Base-by-base conservation (phyloP, 2,888 invertebrate genomes). In the Lepidocyrtoides sp. region DNA sequence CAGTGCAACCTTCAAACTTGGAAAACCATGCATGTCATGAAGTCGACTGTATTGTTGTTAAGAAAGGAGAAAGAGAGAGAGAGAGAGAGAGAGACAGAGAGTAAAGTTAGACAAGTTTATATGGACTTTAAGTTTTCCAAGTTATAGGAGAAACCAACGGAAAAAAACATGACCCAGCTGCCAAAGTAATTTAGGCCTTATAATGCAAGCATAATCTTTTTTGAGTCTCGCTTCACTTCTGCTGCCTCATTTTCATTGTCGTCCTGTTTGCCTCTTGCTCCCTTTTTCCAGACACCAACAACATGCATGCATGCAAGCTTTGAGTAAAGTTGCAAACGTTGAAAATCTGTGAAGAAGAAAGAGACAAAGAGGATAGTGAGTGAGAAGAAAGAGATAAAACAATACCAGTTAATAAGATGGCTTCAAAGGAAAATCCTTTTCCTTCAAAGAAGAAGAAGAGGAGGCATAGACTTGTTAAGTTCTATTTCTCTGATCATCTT, bases 371-470 rank as follows among this genome's bases (percentile, higher is more conserved):
- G 36, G 12, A 51, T 12, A 79, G 51, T 10, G 89, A 69, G 83
- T 54, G 54, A 86, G 75, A 87, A 82, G 23, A 17, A 41, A 72
- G 41, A 89, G 87, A 91, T 91, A 87, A 91, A 91, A 91, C 86
- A 91, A 91, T 91, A 87, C 86, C 87, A 83, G 91, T 91, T 91
- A 91, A 91, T 87, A 91, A 87, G 86, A 91, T 91, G 87, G 72
- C 82, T 91, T 91, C 91, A 86, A 91, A 89, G 89, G 44, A 44
- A 86, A 91, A 91, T 86, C 91, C 85, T 54, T 91, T 79, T 91
- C 57, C n/a, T n/a, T 41, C 83, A 72, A 75, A 82, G 89, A 69
- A 82, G 41, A 41, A 41, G 20, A 69, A 36, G 63, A 26, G 75
- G 48, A 75, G 85, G 85, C 84, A 85, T 91, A 81, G 69, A 57